A percentile compares a stretch with the other conserved stretches of the same genome.
Evolutionary conservation across 2,797 vertebrate genomes (phyloP).

Genomic region (Helostoma temminkii): DNA sequence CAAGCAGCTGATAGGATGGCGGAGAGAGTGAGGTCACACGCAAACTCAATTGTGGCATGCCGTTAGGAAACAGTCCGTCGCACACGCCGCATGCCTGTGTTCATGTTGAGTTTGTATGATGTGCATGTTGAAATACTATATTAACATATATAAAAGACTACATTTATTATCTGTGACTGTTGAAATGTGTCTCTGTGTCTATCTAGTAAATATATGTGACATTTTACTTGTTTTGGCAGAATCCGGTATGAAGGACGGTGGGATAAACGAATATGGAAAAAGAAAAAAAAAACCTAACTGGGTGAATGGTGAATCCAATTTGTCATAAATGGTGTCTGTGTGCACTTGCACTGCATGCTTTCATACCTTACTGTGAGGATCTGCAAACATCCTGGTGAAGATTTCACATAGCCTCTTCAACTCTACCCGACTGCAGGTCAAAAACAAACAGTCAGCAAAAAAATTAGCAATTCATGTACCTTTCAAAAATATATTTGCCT

Average conservation of each 20-base stretch:
- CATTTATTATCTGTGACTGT: constrained; percentile 3
- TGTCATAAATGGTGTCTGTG: constrained; percentile 33
- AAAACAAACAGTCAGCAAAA: constrained; percentile 10
- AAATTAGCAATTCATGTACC: neutral
- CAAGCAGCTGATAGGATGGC: constrained; percentile 66
- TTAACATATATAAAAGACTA: neutral
- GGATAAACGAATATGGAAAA: constrained; percentile 51
- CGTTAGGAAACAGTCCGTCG: constrained; percentile 72
- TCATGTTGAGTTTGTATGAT: constrained; percentile 25
- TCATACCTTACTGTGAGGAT: constrained; percentile 98
- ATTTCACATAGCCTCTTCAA: constrained; percentile 98
- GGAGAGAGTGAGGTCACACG: constrained; percentile 68
- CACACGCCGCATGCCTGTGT: constrained; percentile 77
- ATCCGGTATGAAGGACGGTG: constrained; percentile 83
- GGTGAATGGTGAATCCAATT: constrained; percentile 47
- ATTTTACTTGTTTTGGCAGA: constrained; percentile 79
- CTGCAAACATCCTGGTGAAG: constrained; percentile 99
- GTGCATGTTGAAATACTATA: constrained; percentile 3
- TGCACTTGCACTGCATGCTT: constrained; percentile 58
- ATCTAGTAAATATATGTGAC: constrained; percentile 9
- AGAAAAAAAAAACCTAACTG: constrained; percentile 66
- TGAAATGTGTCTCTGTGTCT: constrained; percentile 21
- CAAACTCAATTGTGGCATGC: constrained; percentile 79
- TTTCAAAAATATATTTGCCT: neutral
- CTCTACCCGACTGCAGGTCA: constrained; percentile 90